Conservation (phyloP, 2,888 invertebrate genomes). For the Agonopterix heracliana region DNA sequence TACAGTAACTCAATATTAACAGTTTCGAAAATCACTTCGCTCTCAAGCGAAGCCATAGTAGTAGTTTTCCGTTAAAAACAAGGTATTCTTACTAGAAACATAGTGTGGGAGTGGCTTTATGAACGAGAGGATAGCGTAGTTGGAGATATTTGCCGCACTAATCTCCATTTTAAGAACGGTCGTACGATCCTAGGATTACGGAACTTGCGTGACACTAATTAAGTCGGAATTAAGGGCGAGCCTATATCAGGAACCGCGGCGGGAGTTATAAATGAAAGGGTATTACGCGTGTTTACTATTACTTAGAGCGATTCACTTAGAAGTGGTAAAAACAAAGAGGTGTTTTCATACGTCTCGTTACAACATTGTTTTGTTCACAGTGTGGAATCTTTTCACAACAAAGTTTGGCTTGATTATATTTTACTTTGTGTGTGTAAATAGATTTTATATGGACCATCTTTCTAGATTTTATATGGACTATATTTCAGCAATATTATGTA, state of each 20-base stretch:
- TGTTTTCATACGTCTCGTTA: neutral
- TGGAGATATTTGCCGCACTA: conserved; percentile 71
- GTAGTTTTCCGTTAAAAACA: neutral
- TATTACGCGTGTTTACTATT: conserved; percentile 62
- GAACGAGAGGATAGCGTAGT: conserved; percentile 59
- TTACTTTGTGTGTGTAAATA: no score
- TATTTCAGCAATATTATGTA: no score
- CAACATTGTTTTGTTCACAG: no score
- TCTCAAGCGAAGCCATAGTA: no score
- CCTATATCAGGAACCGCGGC: conserved; percentile 71
- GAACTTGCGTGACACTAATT: conserved; percentile 76
- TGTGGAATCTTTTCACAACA: no score
- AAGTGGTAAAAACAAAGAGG: conserved; percentile 23
- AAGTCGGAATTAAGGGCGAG: conserved; percentile 73
- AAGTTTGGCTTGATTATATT: no score
- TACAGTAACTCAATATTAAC: no score
- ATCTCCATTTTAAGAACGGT: conserved; percentile 76
- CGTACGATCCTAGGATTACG: conserved; percentile 71
- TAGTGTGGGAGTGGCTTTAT: conserved; percentile 50
- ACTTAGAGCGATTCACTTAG: conserved; percentile 36
- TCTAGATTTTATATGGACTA: no score
- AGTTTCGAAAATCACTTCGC: no score
- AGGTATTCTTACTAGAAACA: conserved; percentile 11
- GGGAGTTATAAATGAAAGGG: conserved; percentile 74
- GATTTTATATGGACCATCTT: no score